Evolutionary conservation across 2,888 invertebrate species (phyloP).

Genomic region (Enchytraeus crypticus): DNA sequence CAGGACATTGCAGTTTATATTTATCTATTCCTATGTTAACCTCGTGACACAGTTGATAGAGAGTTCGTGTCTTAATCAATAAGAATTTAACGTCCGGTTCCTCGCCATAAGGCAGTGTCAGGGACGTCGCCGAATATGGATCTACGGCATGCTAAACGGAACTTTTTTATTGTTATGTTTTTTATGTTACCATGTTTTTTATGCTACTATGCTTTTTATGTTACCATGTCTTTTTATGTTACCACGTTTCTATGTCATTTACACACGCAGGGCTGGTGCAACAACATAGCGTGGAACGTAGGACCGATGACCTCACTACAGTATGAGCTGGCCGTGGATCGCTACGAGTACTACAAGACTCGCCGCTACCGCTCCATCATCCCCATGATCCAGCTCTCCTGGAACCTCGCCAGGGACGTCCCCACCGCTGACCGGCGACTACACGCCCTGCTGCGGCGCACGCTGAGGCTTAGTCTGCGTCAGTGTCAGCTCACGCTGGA

Average conservation of each 20-base stretch:
- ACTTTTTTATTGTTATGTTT: no score
- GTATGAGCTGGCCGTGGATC: constrained; percentile 81
- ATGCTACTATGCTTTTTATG: neutral
- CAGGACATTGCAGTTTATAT: no score
- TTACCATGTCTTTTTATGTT: neutral
- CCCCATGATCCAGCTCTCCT: constrained; percentile 94
- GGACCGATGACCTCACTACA: constrained; percentile 89
- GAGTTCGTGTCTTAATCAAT: no score
- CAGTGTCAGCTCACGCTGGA: constrained; percentile 78
- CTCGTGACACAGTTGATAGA: no score
- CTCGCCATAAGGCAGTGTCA: no score
- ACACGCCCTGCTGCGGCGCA: neutral
- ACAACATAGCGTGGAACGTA: constrained; percentile 99
- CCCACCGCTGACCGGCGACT: constrained; percentile 12
- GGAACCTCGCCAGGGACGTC: constrained; percentile 94
- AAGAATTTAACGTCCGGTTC: no score
- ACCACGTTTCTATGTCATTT: neutral
- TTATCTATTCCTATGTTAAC: no score
- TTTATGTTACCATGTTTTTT: no score
- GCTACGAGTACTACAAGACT: constrained; percentile 97
- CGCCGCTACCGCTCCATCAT: constrained; percentile 96
- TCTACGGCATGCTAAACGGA: no score
- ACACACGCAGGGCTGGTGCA: constrained; percentile 75
- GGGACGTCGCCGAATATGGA: no score
- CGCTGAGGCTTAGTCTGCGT: constrained; percentile 72